These are phyloP conservation scores for Colletes gigas DNA, from an alignment of 1,140 invertebrate genomes.

Conservation along the genomic window DNA sequence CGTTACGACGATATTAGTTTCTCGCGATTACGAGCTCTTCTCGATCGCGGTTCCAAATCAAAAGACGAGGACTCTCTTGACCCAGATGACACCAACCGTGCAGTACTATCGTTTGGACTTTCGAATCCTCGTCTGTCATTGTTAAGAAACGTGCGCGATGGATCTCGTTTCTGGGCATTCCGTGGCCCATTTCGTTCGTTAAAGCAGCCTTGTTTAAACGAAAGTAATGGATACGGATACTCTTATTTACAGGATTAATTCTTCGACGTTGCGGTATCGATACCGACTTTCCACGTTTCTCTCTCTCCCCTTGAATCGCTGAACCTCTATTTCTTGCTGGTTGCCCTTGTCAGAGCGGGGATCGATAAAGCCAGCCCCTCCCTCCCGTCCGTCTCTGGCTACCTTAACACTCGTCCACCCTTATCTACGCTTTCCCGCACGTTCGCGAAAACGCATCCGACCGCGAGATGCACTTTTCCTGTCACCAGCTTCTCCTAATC, in stretches of 20 bases:
- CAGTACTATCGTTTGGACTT: not conserved
- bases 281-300: not conserved
- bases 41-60: no score
- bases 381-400: slow-evolving; percentile 1
- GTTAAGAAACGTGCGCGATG: no score
- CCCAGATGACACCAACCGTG: not conserved
- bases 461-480: slow-evolving; percentile 23
- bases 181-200: no score
- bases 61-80: not conserved
- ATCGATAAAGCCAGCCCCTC: slow-evolving; percentile 72
- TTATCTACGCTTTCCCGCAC: slow-evolving; percentile 32
- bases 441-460: slow-evolving; percentile 18
- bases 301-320: not conserved
- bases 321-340: slow-evolving; percentile 72
- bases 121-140: no score
- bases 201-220: no score
- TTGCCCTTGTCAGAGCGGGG: slow-evolving; percentile 71
- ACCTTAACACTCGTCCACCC: slow-evolving; percentile 49
- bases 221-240: no score
- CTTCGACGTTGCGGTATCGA: not conserved
- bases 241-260: slow-evolving; percentile 22
- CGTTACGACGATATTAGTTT: no score
- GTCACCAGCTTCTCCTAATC: not conserved
- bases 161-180: no score
- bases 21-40: no score